Evolutionary conservation across 2,888 invertebrate species (phyloP), one percentile per base, ranked within the genome.

Genomic region (Phyto melanocephala): DNA sequence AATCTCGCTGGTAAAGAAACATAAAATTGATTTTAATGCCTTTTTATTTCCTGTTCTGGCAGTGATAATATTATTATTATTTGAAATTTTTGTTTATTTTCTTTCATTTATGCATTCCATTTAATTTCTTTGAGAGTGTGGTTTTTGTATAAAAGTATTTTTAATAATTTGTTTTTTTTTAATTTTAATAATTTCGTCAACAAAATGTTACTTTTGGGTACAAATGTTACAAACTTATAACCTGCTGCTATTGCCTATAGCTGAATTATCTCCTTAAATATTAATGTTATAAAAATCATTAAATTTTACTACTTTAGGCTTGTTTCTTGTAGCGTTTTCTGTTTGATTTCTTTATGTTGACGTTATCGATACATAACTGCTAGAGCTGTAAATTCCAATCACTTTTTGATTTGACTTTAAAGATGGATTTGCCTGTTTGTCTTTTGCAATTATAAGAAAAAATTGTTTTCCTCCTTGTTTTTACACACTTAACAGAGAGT

Each of bases 11-110:
- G 22, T 63, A 40, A 24, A 50, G n/a, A 15, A 56, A 42, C 13
- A 76, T 17, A 56, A 33, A 71, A 71, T 80, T 71, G 58, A 65
- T 65, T 63, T 80, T 65, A 67, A 42, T 60, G 65, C 60, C 52
- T 33, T 72, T 50, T 71, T 28, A 65, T 54, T 11, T 60, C 52
- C 60, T 45, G 11, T 71, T 56, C 17, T 62, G 17, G 45, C 11
- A 13, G 11, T 68, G 22, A 68, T 68, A 68, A 76, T 60, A 68
- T 58, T 17, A 7, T 37, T 13, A 11, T 50, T 60, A 47, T 71
- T 13, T n/a, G n/a, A n/a, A n/a, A n/a, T n/a, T 35, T 42, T 52
- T 45, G 33, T 20, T 20, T 20, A 17, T 47, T 3, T 42, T 37
- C 28, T 17, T 58, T 70, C 15, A 0, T 37, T 24, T 50, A 50